phyloP scores from a whole-genome alignment of 2,888 invertebrate genomes.

The Clostera curtula region DNA sequence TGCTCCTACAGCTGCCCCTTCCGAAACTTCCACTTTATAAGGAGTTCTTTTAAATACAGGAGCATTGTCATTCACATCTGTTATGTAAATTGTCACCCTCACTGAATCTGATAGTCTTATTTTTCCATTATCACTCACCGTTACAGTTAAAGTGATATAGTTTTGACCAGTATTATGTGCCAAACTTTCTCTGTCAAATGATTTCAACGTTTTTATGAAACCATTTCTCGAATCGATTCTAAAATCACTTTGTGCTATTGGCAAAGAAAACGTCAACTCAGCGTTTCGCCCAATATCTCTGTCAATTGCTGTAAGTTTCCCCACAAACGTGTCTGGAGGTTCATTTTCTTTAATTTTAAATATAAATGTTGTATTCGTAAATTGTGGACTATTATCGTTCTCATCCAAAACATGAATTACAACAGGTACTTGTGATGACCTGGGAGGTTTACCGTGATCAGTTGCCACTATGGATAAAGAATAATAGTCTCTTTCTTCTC shows the following conservation, averaged over 20 bases:
- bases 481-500: constrained; percentile 94
- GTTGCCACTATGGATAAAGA: constrained; percentile 88
- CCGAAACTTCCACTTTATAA: constrained; percentile 92
- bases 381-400: constrained; percentile 96
- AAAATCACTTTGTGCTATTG: constrained; percentile 85
- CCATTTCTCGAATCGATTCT: constrained; percentile 93
- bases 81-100: constrained; percentile 89
- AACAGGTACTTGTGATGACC: constrained; percentile 90
- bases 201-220: constrained; percentile 87
- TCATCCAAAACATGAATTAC: constrained; percentile 96
- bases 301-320: constrained; percentile 92
- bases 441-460: constrained; percentile 85
- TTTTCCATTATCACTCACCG: constrained; percentile 89
- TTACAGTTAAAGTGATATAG: constrained; percentile 88
- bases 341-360: constrained; percentile 93
- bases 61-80: constrained; percentile 93
- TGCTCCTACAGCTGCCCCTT: constrained; percentile 87
- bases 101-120: constrained; percentile 87
- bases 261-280: constrained; percentile 88
- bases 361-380: constrained; percentile 91
- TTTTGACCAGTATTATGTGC: constrained; percentile 85
- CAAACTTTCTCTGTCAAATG: constrained; percentile 92
- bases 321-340: constrained; percentile 91
- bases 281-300: constrained; percentile 93
- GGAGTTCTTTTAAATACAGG: constrained; percentile 89